A percentile compares a stretch with the other conserved stretches of the same genome.
These are phyloP conservation scores for Mohoua ochrocephala DNA, from an alignment of 2,113 vertebrate genomes.

Conservation along the genomic window DNA sequence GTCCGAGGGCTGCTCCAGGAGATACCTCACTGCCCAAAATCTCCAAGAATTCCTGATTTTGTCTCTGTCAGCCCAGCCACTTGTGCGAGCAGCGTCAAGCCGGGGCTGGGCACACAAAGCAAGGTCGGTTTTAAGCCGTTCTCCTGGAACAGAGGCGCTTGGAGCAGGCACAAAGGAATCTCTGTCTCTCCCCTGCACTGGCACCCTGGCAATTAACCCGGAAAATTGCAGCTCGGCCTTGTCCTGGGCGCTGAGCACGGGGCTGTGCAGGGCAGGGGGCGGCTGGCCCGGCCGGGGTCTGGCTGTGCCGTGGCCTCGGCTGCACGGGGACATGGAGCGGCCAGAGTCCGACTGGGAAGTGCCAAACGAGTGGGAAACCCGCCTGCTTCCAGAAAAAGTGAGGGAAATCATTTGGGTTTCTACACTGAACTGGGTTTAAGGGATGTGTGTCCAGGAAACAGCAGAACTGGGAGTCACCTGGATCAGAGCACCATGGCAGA, in stretches of 20 bases:
- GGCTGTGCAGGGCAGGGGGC: background rate
- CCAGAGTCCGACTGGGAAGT: fast-evolving
- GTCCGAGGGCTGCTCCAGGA: background rate
- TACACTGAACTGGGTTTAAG: background rate
- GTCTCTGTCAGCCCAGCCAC: constrained; percentile 22
- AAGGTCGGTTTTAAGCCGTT: background rate
- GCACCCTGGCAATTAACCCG: constrained; percentile 63
- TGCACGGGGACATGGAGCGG: fast-evolving
- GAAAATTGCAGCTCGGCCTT: constrained; percentile 16
- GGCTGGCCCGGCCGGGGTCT: fast-evolving
- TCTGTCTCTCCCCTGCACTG: constrained; percentile 39
- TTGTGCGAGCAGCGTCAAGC: background rate
- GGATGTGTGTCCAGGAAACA: fast-evolving
- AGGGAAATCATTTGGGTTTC: background rate
- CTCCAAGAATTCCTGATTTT: background rate
- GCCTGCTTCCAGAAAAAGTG: fast-evolving
- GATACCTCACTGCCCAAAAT: constrained; percentile 3
- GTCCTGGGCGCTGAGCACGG: background rate
- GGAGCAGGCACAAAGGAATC: constrained; percentile 56
- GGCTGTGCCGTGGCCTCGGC: fast-evolving
- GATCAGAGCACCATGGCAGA: background rate
- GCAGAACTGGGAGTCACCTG: background rate
- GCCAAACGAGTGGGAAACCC: fast-evolving
- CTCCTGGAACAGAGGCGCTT: constrained; percentile 38
- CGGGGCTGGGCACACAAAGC: constrained; percentile 21